Conservation (phyloP, 2,797 vertebrate species). For the Megalops cyprinoides region DNA sequence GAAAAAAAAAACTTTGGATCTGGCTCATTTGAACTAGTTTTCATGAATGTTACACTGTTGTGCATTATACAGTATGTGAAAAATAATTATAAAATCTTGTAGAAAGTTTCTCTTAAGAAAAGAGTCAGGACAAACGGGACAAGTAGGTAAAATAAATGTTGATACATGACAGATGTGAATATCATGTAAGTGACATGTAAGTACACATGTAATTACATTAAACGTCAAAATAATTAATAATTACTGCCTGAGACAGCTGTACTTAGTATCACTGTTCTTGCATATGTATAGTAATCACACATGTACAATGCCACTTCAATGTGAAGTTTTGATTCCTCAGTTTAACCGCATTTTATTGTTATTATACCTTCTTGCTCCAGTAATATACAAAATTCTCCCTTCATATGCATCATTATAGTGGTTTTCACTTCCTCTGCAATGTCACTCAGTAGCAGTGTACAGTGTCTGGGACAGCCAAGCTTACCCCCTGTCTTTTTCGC, state of each 20-base stretch:
- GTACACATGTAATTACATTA: no score
- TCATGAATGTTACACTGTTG: background rate
- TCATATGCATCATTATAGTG: background rate
- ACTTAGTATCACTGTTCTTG: background rate
- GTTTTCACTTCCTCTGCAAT: background rate
- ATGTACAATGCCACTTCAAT: background rate
- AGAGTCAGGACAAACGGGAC: background rate
- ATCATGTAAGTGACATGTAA: no score
- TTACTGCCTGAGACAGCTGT: background rate
- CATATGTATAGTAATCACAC: background rate
- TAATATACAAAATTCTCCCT: background rate
- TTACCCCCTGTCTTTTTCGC: background rate
- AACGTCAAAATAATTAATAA: no score
- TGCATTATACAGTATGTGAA: background rate
- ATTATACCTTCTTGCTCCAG: background rate
- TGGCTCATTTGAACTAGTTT: background rate
- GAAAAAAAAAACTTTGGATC: background rate
- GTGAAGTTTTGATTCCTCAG: no score
- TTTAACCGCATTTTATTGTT: background rate
- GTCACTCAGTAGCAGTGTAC: background rate
- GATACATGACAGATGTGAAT: no score
- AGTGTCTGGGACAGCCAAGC: background rate
- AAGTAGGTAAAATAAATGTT: background rate
- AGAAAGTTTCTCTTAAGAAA: background rate
- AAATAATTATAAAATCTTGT: background rate